A percentile compares a stretch with the other conserved stretches of the same genome.
These are phyloP conservation scores for Aphaenogaster floridana DNA, from an alignment of 1,140 invertebrate genomes.

Conservation along the genomic window DNA sequence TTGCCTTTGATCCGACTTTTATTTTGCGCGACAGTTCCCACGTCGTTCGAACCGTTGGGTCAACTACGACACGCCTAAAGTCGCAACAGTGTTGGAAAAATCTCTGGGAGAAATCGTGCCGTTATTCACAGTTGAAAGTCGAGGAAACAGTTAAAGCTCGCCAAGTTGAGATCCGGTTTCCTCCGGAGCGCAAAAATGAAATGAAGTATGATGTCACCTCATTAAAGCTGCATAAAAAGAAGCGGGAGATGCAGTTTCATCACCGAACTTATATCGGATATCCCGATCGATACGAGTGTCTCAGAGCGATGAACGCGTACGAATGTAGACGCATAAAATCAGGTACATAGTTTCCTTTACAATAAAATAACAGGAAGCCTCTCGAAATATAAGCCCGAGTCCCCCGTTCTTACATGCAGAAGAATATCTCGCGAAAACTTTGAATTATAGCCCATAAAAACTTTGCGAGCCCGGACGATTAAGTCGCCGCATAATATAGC, in stretches of 20 bases:
- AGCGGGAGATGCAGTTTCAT: slow-evolving; percentile 37
- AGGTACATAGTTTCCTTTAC: slow-evolving; percentile 1
- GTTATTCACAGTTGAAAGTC: slow-evolving; percentile 67
- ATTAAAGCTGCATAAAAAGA: slow-evolving; percentile 74
- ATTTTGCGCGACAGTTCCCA: slow-evolving; percentile 26
- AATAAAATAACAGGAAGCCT: slow-evolving; percentile 64
- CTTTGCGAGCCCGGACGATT: slow-evolving; percentile 80
- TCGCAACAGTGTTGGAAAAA: slow-evolving; percentile 18
- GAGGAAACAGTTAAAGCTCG: slow-evolving; percentile 71
- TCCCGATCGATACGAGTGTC: neutral
- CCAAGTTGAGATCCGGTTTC: slow-evolving; percentile 68
- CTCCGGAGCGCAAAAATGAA: slow-evolving; percentile 29
- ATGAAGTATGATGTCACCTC: slow-evolving; percentile 68
- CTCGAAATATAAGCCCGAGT: slow-evolving; percentile 34
- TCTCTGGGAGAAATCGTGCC: slow-evolving; percentile 60
- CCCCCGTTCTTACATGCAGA: slow-evolving; percentile 64
- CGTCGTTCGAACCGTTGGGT: slow-evolving; percentile 30
- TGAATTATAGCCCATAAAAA: slow-evolving; percentile 82
- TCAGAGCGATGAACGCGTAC: neutral
- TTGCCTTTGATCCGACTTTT: slow-evolving; percentile 59
- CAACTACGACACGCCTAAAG: slow-evolving; percentile 25
- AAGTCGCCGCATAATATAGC: slow-evolving; percentile 80
- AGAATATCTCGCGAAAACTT: slow-evolving; percentile 78
- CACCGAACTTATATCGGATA: slow-evolving; percentile 20
- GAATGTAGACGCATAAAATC: slow-evolving; percentile 15